These are phyloP conservation scores for Sipha maydis DNA, from an alignment of 2,888 invertebrate genomes.

Conservation along the genomic window DNA sequence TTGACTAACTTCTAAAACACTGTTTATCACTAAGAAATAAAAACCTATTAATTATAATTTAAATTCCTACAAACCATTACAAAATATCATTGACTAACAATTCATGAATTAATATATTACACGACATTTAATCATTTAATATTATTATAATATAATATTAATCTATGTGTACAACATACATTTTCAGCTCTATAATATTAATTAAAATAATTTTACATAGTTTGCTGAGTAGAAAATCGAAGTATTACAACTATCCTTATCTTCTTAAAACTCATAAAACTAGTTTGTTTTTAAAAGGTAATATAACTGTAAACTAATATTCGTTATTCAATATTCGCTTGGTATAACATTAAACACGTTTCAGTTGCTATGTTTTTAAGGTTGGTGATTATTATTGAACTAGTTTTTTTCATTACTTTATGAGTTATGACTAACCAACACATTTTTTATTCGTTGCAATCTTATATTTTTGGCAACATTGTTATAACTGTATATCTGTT, in stretches of 20 bases:
- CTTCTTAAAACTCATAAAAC: not conserved
- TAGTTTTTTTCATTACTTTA: conserved; percentile 9
- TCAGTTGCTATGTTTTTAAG: not conserved
- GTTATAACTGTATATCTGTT: not conserved
- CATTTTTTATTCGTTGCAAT: conserved; percentile 5
- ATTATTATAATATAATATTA: not conserved
- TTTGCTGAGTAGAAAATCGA: not conserved
- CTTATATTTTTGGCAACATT: conserved; percentile 36
- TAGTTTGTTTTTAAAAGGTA: not conserved
- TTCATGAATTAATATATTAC: no score
- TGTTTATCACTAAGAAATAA: no score
- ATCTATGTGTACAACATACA: not conserved
- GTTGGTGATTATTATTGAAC: not conserved
- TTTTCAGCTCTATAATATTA: not conserved
- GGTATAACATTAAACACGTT: not conserved
- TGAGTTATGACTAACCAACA: conserved; percentile 13
- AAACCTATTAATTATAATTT: no score
- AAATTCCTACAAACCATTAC: not conserved
- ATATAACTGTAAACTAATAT: conserved; percentile 36
- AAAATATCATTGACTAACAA: not conserved
- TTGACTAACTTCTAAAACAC: no score
- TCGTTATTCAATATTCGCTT: not conserved
- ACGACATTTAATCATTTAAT: not conserved
- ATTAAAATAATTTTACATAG: not conserved
- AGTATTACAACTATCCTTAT: not conserved